phyloP scores from a whole-genome alignment of 2,888 invertebrate genomes.

The Microchrysa polita region DNA sequence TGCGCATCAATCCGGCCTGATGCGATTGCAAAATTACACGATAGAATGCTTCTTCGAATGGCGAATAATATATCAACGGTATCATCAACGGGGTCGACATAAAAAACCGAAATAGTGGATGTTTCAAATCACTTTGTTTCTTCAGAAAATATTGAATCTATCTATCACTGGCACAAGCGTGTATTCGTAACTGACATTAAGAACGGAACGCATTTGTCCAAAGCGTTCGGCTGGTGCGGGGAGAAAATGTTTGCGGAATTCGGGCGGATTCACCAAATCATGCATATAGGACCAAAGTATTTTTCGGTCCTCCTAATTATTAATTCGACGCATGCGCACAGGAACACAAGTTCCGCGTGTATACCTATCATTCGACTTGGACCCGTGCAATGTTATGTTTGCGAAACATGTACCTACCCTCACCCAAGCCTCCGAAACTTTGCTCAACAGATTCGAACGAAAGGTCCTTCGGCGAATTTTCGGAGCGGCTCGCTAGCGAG shows the following conservation, averaged over 20 bases:
- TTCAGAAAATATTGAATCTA: neutral
- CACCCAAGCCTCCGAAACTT: too few species aligned
- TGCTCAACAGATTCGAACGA: too few species aligned
- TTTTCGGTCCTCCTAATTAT: too few species aligned
- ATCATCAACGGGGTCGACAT: neutral
- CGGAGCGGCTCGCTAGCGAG: too few species aligned
- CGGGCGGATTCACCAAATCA: neutral
- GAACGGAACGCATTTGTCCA: neutral
- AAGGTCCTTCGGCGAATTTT: too few species aligned
- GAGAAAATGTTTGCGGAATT: neutral
- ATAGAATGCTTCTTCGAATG: conserved; percentile 15
- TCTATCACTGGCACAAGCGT: neutral
- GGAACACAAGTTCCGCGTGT: too few species aligned
- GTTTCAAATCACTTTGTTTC: neutral
- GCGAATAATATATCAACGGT: neutral
- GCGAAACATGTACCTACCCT: too few species aligned
- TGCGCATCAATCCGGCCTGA: neutral
- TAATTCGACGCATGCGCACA: too few species aligned
- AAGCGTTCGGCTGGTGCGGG: neutral
- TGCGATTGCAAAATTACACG: conserved; percentile 19
- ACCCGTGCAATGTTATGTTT: too few species aligned
- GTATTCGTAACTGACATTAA: conserved; percentile 10
- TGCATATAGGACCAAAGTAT: neutral
- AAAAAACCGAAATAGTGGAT: neutral
- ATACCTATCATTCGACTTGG: too few species aligned